These are phyloP conservation scores for Pelusios castaneus DNA, from an alignment of 2,113 vertebrate genomes.

Conservation along the genomic window DNA sequence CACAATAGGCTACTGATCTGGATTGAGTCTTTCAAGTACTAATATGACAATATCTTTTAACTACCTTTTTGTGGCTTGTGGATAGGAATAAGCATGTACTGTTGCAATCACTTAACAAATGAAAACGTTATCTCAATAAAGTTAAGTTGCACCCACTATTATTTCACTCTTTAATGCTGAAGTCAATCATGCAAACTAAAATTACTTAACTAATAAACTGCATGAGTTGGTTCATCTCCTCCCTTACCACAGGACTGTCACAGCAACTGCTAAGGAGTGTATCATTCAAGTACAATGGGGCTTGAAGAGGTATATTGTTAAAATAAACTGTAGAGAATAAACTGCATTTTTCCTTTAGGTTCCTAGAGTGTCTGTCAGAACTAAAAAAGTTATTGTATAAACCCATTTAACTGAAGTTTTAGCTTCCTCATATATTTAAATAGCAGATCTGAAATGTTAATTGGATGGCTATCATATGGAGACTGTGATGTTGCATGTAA, in stretches of 20 bases:
- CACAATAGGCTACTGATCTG: too few relatives aligned
- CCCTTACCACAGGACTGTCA: neutral
- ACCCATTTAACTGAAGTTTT: neutral
- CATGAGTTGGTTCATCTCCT: neutral
- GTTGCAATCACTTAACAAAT: too few relatives aligned
- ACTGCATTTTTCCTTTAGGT: neutral
- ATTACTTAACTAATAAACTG: neutral
- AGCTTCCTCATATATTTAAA: neutral
- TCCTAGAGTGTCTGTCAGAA: neutral
- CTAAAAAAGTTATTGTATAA: neutral
- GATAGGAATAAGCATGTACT: neutral
- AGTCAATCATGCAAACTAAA: neutral
- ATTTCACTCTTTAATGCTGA: too few relatives aligned
- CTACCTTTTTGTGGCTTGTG: too few relatives aligned
- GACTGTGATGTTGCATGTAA: neutral
- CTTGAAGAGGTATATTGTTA: neutral
- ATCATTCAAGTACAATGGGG: neutral
- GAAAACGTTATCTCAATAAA: too few relatives aligned
- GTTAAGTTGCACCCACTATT: too few relatives aligned
- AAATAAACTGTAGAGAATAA: neutral
- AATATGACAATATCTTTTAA: too few relatives aligned
- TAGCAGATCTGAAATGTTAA: neutral
- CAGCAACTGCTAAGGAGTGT: neutral
- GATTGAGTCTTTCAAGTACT: too few relatives aligned
- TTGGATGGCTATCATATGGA: neutral